These are phyloP conservation scores for Piscicola geometra DNA, from an alignment of 2,888 invertebrate genomes.

Conservation along the genomic window DNA sequence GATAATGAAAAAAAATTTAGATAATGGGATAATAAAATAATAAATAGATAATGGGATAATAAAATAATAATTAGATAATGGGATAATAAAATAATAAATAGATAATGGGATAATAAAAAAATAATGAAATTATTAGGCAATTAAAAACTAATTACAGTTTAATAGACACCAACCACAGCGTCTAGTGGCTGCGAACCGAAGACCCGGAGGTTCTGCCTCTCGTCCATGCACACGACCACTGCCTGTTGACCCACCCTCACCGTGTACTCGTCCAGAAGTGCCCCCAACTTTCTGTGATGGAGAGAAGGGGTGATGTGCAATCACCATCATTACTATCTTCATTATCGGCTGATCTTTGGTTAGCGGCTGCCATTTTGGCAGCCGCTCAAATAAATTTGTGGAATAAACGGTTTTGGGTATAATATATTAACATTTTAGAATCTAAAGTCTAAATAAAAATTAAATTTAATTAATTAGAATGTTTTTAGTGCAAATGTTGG, in stretches of 20 bases:
- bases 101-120: neutral
- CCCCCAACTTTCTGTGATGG: constrained; percentile 53
- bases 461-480: too few species aligned
- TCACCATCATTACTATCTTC: neutral
- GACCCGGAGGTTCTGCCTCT: constrained; percentile 73
- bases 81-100: neutral
- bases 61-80: neutral
- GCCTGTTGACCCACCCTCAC: constrained; percentile 95
- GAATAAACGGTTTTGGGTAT: too few species aligned
- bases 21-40: too few species aligned
- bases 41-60: too few species aligned
- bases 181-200: constrained; percentile 92
- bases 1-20: too few species aligned
- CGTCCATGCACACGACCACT: constrained; percentile 77
- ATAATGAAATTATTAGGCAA: neutral
- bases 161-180: constrained; percentile 69
- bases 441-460: neutral
- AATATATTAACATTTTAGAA: too few species aligned
- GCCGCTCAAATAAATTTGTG: too few species aligned
- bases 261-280: constrained; percentile 77
- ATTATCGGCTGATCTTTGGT: neutral
- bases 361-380: too few species aligned
- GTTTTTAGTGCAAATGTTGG: too few species aligned
- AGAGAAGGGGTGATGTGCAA: too few species aligned
- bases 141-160: constrained; percentile 20